Evolutionary conservation across 2,888 invertebrate species (phyloP), one percentile per base, ranked within the genome.

Genomic region (Sminthurinus aureus): DNA sequence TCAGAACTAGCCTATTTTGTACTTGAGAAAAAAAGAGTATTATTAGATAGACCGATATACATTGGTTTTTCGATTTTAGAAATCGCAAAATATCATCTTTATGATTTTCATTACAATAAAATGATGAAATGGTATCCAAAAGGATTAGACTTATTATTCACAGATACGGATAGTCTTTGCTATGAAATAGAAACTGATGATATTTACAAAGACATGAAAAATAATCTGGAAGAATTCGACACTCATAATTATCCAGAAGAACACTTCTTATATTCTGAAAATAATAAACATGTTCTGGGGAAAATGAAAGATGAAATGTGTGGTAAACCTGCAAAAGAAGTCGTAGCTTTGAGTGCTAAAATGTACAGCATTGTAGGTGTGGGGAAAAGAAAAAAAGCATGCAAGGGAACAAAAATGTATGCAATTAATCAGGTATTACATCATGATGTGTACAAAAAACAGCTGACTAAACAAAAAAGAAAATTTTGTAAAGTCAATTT

Each of bases 111-210:
- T 58, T 58, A 58, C 15, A 12, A 15, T 58, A 58, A 58, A 58
- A 58, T 58, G 58, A 71, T 58, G 20, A 2, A 24, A 13, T 58
- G 52, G 74, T 83, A 79, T 74, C 73, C 64, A 11, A 15, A 50
- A 0, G 66, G 38, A 3, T 20, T 64, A 24, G 8, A 66, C 4
- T 24, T 83, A 18, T 20, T 79, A 12, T 38, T 67, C 4, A 83
- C 83, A 1, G 83, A 83, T 38, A 79, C 83, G 69, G 83, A 83
- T 51, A 20, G 20, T 3, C 51, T 83, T 3, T 18, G 51, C n/a
- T 79, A 79, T 50, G 0, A 18, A n/a, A 67, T 79, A n/a, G 6
- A 66, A 3, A 83, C 79, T 18, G 15, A 69, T 13, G 79, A 83
- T 24, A n/a, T 83, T 18, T 83, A 79, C 51, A 15, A 50, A 8